These are phyloP conservation scores for Carabus problematicus DNA, from an alignment of 2,888 invertebrate species.

Conservation along the genomic window DNA sequence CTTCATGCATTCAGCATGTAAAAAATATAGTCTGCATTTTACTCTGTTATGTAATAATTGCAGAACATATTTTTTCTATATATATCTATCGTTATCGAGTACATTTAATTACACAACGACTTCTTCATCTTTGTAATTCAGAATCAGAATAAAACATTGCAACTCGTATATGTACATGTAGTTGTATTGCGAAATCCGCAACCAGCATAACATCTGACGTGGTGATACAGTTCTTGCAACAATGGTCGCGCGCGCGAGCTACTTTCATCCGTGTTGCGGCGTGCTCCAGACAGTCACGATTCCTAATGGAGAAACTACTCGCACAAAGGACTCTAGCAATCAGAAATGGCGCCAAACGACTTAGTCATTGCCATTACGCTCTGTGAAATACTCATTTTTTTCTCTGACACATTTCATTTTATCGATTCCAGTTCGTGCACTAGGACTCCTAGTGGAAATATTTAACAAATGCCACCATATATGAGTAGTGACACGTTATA, in stretches of 20 bases:
- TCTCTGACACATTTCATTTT: conserved; percentile 10
- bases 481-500: too few species aligned
- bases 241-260: neutral
- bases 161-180: neutral
- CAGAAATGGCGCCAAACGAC: conserved; percentile 26
- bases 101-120: too few species aligned
- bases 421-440: neutral
- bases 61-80: too few species aligned
- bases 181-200: conserved; percentile 13
- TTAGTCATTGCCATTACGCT: conserved; percentile 18
- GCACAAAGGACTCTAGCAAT: conserved; percentile 1
- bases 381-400: neutral
- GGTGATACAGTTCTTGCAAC: too few species aligned
- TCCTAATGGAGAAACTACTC: conserved; percentile 15
- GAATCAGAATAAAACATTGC: too few species aligned
- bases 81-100: too few species aligned
- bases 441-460: too few species aligned
- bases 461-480: too few species aligned
- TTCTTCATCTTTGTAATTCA: too few species aligned
- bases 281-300: conserved; percentile 19
- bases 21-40: too few species aligned
- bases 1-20: too few species aligned
- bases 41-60: too few species aligned
- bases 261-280: neutral
- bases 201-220: neutral